phyloP scores from a whole-genome alignment of 2,888 invertebrate genomes.

The Hipparchia sbordonii region DNA sequence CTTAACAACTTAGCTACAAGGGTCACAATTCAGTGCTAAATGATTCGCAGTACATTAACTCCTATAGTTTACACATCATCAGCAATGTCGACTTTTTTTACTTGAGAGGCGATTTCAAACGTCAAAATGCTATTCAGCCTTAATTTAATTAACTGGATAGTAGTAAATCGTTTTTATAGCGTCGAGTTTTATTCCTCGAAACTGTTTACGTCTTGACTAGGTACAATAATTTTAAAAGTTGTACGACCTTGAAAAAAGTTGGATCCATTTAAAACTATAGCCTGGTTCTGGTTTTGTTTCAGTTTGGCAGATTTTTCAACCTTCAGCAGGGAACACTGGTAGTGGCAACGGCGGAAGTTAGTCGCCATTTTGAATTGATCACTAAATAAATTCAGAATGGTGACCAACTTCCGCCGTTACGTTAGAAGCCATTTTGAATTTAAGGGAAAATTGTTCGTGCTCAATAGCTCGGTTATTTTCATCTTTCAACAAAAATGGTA shows the following conservation, averaged over 20 bases:
- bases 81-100: conserved; percentile 22
- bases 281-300: not conserved
- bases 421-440: too few species aligned
- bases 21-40: conserved; percentile 13
- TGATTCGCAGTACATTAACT: conserved; percentile 11
- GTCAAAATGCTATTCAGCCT: conserved; percentile 25
- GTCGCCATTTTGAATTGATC: too few species aligned
- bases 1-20: conserved; percentile 15
- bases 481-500: too few species aligned
- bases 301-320: too few species aligned
- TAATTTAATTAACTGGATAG: conserved; percentile 28
- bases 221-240: not conserved
- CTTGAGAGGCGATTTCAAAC: conserved; percentile 21
- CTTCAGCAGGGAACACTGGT: too few species aligned
- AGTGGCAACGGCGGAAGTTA: too few species aligned
- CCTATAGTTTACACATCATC: conserved; percentile 22
- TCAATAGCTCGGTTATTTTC: too few species aligned
- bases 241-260: conserved; percentile 2
- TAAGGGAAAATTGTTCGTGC: too few species aligned
- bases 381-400: too few species aligned
- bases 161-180: conserved; percentile 6
- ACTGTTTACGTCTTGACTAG: conserved; percentile 7
- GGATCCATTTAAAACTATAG: not conserved
- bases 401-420: too few species aligned
- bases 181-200: conserved; percentile 7